These are phyloP conservation scores for Tetragnatha montana DNA, from an alignment of 2,888 invertebrate genomes.

Conservation along the genomic window DNA sequence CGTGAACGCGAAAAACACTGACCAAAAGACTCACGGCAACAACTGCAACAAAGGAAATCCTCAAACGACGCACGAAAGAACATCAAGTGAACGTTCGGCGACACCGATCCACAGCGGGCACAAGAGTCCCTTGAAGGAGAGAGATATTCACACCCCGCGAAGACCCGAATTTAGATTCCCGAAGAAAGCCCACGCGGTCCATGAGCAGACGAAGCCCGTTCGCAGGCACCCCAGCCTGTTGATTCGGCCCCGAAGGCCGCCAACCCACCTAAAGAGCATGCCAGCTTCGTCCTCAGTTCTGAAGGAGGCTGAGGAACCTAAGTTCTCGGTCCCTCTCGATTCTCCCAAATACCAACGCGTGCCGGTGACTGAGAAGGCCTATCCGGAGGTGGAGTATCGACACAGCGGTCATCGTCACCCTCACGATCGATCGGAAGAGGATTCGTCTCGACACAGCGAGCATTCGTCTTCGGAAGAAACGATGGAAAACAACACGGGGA, in stretches of 20 bases:
- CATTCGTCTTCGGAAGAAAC: constrained; percentile 1
- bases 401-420: not conserved
- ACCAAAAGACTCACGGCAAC: not conserved
- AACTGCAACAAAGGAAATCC: not conserved
- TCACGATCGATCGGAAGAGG: not conserved
- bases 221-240: too few species aligned
- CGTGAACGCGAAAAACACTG: too few species aligned
- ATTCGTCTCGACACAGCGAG: not conserved
- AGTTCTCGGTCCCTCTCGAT: not conserved
- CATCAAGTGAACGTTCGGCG: too few species aligned
- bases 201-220: too few species aligned
- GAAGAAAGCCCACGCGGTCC: too few species aligned
- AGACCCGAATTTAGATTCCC: too few species aligned
- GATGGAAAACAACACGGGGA: not conserved
- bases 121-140: not conserved
- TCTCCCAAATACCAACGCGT: constrained; percentile 1
- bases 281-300: not conserved
- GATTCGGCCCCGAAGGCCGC: too few species aligned
- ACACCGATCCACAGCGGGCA: not conserved
- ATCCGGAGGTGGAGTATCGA: not conserved
- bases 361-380: not conserved
- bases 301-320: not conserved
- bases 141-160: too few species aligned
- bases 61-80: not conserved
- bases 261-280: not conserved